Conservation (phyloP, 2,113 vertebrate species). For the Dipodomys stephensi region DNA sequence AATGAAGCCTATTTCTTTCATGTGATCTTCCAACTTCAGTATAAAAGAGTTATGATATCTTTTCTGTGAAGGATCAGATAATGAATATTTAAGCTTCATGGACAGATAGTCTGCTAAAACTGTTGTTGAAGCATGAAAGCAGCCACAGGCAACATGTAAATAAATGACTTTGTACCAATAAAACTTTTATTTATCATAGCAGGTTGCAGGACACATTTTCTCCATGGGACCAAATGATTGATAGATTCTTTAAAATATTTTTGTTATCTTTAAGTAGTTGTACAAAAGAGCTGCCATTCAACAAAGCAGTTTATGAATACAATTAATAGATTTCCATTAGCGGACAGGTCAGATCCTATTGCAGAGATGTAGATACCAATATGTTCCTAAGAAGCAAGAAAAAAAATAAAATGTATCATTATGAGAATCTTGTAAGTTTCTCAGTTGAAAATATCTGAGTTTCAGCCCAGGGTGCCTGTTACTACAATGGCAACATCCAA, state of each 20-base stretch:
- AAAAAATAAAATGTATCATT: too few species aligned
- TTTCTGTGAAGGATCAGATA: not conserved
- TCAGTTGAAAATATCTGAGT: not conserved
- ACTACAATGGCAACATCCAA: not conserved
- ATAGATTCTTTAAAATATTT: not conserved
- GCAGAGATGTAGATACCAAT: too few species aligned
- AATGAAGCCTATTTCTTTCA: not conserved
- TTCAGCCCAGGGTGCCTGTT: not conserved
- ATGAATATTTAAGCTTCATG: not conserved
- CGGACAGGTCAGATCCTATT: not conserved
- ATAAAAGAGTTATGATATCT: not conserved
- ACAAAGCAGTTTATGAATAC: too few species aligned
- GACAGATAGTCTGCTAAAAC: not conserved
- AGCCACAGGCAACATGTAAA: not conserved
- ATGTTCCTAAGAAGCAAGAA: not conserved
- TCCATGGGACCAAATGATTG: not conserved
- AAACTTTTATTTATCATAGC: slow-evolving; percentile 54
- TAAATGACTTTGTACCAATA: slow-evolving; percentile 2
- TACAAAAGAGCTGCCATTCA: too few species aligned
- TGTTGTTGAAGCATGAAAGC: not conserved
- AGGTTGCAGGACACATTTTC: not conserved
- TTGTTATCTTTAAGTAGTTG: too few species aligned
- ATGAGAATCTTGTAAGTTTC: not conserved
- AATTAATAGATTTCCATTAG: not conserved
- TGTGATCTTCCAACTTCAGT: not conserved